Evolutionary conservation across 2,888 invertebrate genomes (phyloP).

Genomic region (Mylabris sibirica): DNA sequence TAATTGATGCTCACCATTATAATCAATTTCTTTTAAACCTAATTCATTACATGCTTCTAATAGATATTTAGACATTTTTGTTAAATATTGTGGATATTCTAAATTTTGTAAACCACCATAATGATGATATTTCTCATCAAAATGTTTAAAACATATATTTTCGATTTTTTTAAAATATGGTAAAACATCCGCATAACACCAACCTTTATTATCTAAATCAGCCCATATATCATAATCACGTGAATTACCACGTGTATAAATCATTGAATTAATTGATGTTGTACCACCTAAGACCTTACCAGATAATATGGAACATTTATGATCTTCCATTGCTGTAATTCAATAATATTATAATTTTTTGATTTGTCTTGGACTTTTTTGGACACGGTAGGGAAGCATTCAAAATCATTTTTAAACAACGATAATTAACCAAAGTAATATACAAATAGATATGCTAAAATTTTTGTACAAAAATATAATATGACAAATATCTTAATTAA

Average conservation of each 20-base stretch:
- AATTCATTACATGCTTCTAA: slow-evolving; percentile 67
- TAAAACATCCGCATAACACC: slow-evolving; percentile 74
- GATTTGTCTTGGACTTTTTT: background rate
- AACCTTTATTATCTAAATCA: slow-evolving; percentile 72
- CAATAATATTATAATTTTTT: background rate
- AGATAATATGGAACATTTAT: slow-evolving; percentile 40
- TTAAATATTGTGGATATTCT: slow-evolving; percentile 52
- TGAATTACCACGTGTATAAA: slow-evolving; percentile 74
- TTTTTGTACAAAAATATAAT: too few relatives aligned
- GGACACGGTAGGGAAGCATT: too few relatives aligned
- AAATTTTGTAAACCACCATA: slow-evolving; percentile 62
- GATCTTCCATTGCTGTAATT: slow-evolving; percentile 57
- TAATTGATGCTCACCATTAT: slow-evolving; percentile 67
- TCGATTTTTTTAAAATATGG: slow-evolving; percentile 82
- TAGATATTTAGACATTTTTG: slow-evolving; percentile 55
- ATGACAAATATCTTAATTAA: too few relatives aligned
- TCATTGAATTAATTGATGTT: slow-evolving; percentile 82
- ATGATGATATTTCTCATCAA: slow-evolving; percentile 58
- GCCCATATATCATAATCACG: slow-evolving; percentile 80
- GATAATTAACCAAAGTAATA: too few relatives aligned
- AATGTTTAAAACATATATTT: slow-evolving; percentile 66
- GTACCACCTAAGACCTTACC: slow-evolving; percentile 85
- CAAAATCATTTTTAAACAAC: too few relatives aligned
- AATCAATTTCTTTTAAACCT: slow-evolving; percentile 67
- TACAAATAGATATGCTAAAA: too few relatives aligned